Conservation (phyloP, 2,797 vertebrate genomes). For the Phaenicophaeus curvirostris region DNA sequence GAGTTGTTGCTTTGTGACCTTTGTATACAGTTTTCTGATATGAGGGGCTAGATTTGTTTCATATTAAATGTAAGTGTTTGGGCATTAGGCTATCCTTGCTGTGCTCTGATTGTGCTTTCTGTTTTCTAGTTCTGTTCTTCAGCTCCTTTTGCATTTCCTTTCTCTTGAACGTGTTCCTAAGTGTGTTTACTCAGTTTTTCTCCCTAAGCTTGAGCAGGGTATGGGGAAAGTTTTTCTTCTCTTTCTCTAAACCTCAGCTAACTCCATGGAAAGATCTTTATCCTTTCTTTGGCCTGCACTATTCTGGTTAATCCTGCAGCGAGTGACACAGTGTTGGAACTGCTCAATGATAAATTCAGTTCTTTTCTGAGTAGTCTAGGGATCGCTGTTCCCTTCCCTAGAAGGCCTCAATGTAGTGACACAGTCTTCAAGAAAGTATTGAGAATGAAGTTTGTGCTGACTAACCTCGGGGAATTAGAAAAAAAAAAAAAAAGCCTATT, state of each 20-base stretch:
- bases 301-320: not conserved
- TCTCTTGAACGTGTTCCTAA: not conserved
- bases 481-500: not conserved
- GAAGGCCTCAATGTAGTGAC: not conserved
- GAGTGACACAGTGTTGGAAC: not conserved
- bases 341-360: rapidly evolving
- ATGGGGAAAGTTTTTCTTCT: not conserved
- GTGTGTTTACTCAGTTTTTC: not conserved
- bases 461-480: not conserved
- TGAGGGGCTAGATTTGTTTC: not conserved
- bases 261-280: not conserved
- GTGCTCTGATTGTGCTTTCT: not conserved
- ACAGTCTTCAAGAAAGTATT: not conserved
- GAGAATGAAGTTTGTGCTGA: not conserved
- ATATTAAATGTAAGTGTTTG: not conserved
- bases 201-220: not conserved
- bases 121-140: not conserved
- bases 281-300: not conserved
- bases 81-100: not conserved
- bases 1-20: not conserved
- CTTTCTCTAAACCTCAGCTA: not conserved
- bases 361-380: not conserved
- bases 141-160: not conserved
- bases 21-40: not conserved
- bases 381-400: not conserved